Evolutionary conservation across 2,113 vertebrate species (phyloP).

Genomic region (Microcebus tavaratra): DNA sequence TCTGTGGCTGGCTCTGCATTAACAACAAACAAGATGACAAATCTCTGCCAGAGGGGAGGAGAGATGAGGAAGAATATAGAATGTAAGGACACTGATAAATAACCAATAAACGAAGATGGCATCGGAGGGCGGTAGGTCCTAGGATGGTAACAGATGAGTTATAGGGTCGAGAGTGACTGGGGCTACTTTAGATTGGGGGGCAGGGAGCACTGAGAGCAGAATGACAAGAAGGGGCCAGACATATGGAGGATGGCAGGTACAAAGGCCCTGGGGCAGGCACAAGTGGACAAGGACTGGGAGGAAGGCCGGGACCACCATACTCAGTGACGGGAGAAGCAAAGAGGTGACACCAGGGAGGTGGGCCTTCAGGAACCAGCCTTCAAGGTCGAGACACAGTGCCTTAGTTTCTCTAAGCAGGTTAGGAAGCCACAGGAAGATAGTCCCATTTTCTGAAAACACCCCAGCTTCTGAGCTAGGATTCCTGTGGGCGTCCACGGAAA

Average conservation of each 20-base stretch:
- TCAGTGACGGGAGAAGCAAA: background rate
- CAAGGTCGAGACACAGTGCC: too few species aligned
- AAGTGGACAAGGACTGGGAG: rapidly evolving
- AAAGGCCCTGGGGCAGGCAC: background rate
- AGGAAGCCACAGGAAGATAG: background rate
- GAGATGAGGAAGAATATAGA: background rate
- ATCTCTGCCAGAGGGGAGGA: background rate
- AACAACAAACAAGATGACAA: background rate
- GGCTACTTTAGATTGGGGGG: background rate
- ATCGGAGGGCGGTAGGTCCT: background rate
- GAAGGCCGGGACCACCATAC: background rate
- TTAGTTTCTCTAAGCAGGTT: background rate
- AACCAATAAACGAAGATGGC: too few species aligned
- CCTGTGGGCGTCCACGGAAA: rapidly evolving
- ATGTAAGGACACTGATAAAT: background rate
- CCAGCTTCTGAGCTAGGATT: background rate
- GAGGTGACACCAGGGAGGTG: background rate
- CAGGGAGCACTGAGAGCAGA: background rate
- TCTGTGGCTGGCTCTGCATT: background rate
- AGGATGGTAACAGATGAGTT: background rate
- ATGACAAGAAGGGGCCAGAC: background rate
- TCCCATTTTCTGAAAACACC: background rate
- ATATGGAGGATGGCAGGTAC: background rate
- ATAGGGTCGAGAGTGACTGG: background rate
- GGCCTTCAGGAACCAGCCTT: background rate